Evolutionary conservation across 2,888 invertebrate genomes (phyloP).

Genomic region (Hypomecis atomaria): DNA sequence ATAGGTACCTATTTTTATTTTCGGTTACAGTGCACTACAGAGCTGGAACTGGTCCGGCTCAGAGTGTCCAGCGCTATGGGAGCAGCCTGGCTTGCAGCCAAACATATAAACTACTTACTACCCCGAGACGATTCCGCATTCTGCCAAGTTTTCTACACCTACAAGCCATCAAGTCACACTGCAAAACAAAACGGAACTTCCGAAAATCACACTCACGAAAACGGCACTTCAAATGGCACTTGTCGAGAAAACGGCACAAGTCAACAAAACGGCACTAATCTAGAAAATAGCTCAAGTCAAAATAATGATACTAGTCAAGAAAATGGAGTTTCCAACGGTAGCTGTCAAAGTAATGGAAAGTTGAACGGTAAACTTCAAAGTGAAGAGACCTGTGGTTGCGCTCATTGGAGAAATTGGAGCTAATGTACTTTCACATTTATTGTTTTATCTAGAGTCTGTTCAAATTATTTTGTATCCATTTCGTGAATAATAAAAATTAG

Average conservation of each 20-base stretch:
- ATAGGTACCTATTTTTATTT: neutral
- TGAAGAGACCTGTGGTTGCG: constrained; percentile 52
- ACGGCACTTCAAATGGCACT: constrained; percentile 20
- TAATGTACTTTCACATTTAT: constrained; percentile 33
- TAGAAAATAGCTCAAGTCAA: constrained; percentile 2
- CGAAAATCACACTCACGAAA: constrained; percentile 4
- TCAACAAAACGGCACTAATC: constrained; percentile 10
- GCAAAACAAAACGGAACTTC: constrained; percentile 42
- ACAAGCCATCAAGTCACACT: constrained; percentile 53
- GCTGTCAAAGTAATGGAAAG: constrained; percentile 12
- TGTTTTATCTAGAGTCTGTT: neutral
- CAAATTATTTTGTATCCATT: neutral
- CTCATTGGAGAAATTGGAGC: constrained; percentile 55
- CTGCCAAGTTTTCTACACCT: constrained; percentile 87
- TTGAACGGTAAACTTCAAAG: constrained; percentile 19
- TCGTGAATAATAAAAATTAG: no score
- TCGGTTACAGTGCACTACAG: constrained; percentile 69
- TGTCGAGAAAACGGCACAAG: constrained; percentile 12
- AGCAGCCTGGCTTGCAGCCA: constrained; percentile 93
- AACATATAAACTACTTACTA: constrained; percentile 85
- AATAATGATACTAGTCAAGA: constrained; percentile 8
- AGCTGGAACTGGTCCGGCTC: constrained; percentile 86
- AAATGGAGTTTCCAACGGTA: constrained; percentile 8
- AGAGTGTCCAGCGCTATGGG: constrained; percentile 92
- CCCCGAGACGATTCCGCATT: constrained; percentile 89